Evolutionary conservation across 2,797 vertebrate species (phyloP).

Genomic region (Aselliscus stoliczkanus): DNA sequence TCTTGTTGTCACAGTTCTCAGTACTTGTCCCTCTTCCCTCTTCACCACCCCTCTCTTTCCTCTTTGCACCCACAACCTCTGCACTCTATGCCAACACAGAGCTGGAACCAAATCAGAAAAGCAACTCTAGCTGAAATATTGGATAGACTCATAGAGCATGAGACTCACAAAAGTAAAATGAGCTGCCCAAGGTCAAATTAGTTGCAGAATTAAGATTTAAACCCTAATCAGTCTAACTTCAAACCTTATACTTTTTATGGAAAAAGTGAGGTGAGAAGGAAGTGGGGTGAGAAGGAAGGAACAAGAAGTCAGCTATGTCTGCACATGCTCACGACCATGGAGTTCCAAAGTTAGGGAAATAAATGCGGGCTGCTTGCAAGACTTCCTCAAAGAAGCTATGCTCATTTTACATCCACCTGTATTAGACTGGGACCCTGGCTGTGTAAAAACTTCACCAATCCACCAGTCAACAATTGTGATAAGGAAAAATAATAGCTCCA

Average conservation of each 20-base stretch:
- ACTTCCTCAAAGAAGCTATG: neutral
- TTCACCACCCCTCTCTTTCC: neutral
- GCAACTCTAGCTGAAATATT: neutral
- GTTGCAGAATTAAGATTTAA: neutral
- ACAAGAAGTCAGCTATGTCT: neutral
- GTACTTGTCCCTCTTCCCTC: neutral
- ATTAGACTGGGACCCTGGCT: neutral
- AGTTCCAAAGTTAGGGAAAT: neutral
- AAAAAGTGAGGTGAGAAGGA: neutral
- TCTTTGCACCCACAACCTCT: neutral
- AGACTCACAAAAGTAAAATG: neutral
- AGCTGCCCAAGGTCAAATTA: neutral
- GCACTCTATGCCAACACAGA: neutral
- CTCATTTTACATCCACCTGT: neutral
- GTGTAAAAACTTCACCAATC: neutral
- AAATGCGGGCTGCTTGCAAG: neutral
- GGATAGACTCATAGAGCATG: neutral
- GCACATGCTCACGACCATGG: accelerated
- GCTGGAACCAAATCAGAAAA: neutral
- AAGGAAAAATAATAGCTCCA: neutral
- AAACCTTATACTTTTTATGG: neutral
- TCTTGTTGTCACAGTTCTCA: neutral
- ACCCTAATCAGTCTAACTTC: neutral
- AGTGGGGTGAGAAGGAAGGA: neutral
- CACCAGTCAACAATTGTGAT: neutral